Base-by-base conservation (phyloP, 2,888 invertebrate genomes). In the Ochropacha duplaris region DNA sequence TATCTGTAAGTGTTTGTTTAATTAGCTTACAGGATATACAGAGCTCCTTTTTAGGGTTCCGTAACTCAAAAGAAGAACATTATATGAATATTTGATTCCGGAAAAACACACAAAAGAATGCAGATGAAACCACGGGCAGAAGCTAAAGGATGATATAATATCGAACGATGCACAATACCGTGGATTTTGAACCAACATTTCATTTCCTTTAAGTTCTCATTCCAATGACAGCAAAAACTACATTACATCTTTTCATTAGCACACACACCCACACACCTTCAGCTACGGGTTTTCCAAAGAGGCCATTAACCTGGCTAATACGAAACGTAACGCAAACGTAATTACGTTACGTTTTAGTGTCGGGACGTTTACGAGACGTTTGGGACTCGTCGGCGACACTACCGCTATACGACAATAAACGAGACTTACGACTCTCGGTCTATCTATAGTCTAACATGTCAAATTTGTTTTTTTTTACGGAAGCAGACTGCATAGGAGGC, bases 281-380 rank as follows among this genome's bases (percentile, higher is more conserved):
- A 44, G n/a, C 44, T 44, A 44, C 9, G 19, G 44, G 9, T 4
- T 19, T 44, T 44, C 14, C 19, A 44, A 44, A 60, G 66, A 58
- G 65, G 60, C 71, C 67, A 73, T 76, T 71, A 69, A 64, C 64
- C 62, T 63, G 68, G 44, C 44, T 44, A 44, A 44, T 44, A 44
- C 16, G 72, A 74, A 71, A 72, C 66, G 69, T 68, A 65, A 72
- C 66, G 69, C 67, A 65, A 60, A 69, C 75, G 72, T 78, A 76
- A 79, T 79, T 76, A 66, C 68, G 69, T 65, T 64, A 71, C 74
- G 72, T 78, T 81, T 82, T 75, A 78, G 68, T 66, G 44, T 44
- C 9, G 44, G 44, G 65, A 65, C 64, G 68, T 79, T 80, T 75
- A 79, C 71, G 78, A 76, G 66, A 57, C 62, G 63, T 61, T 55